Percentiles rank a stretch among this genome's conserved stretches.
Evolutionary conservation across 2,888 invertebrate genomes (phyloP).

Genomic region (Phalera bucephala): DNA sequence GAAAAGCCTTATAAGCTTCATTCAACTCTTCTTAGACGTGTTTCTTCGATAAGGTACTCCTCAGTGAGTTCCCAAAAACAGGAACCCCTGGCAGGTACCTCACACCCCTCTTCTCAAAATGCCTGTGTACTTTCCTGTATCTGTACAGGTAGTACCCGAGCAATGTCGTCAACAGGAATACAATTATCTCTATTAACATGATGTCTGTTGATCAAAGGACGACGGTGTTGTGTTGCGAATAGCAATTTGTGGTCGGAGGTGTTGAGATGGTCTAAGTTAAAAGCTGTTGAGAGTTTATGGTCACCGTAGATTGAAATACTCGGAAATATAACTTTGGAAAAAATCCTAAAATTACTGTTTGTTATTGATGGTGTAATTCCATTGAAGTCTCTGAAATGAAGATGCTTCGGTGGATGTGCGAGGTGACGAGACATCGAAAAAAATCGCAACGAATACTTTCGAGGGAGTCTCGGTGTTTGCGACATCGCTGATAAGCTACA

Average conservation of each 20-base stretch:
- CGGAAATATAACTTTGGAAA: too few relatives aligned
- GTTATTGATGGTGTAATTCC: too few relatives aligned
- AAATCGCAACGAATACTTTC: too few relatives aligned
- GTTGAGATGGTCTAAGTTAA: background rate
- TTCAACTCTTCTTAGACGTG: conserved; percentile 55
- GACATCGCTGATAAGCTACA: too few relatives aligned
- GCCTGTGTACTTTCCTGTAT: conserved; percentile 41
- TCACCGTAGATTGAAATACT: too few relatives aligned
- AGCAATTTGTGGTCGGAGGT: background rate
- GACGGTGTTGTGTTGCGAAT: background rate
- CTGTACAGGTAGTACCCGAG: conserved; percentile 43
- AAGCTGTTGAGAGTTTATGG: background rate
- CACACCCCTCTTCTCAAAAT: conserved; percentile 46
- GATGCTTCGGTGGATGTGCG: too few relatives aligned
- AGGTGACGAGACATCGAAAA: too few relatives aligned
- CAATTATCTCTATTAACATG: conserved; percentile 58
- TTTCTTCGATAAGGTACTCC: conserved; percentile 36
- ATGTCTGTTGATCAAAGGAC: conserved; percentile 9
- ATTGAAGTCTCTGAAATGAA: too few relatives aligned
- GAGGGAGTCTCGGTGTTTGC: too few relatives aligned
- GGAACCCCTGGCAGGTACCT: conserved; percentile 56
- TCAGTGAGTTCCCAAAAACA: conserved; percentile 55
- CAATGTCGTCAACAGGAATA: conserved; percentile 46
- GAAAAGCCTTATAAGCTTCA: conserved; percentile 52
- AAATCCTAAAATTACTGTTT: too few relatives aligned